Evolutionary conservation across 1,140 invertebrate species (phyloP).

Genomic region (Bombyx mori): DNA sequence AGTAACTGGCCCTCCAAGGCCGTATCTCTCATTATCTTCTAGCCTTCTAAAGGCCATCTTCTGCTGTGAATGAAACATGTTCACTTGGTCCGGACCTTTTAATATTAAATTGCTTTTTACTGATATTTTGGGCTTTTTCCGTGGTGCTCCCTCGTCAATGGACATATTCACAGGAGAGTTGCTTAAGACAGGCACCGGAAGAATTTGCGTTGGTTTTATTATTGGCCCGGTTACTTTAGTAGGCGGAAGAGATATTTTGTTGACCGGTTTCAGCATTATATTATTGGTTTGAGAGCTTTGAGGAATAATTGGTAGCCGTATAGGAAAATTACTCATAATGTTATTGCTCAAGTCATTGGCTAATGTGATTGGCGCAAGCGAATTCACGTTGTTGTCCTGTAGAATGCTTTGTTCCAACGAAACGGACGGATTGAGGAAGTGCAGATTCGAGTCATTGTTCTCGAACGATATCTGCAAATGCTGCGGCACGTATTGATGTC

Average conservation of each 20-base stretch:
- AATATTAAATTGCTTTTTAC: constrained; percentile 68
- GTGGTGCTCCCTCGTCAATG: constrained; percentile 45
- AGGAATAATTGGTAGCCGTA: constrained; percentile 40
- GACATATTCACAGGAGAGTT: constrained; percentile 50
- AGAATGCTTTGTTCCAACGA: constrained; percentile 47
- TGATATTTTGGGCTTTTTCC: constrained; percentile 69
- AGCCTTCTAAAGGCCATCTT: constrained; percentile 59
- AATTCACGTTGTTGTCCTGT: constrained; percentile 41
- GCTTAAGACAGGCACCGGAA: constrained; percentile 52
- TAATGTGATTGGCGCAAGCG: constrained; percentile 33
- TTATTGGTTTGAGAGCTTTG: constrained; percentile 44
- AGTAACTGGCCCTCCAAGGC: constrained; percentile 46
- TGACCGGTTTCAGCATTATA: constrained; percentile 50
- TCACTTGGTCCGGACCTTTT: constrained; percentile 63
- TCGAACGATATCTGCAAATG: constrained; percentile 42
- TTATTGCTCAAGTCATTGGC: constrained; percentile 40
- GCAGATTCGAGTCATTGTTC: constrained; percentile 36
- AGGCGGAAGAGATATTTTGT: constrained; percentile 49
- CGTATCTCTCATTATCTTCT: constrained; percentile 57
- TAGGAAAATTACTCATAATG: constrained; percentile 62
- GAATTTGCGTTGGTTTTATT: constrained; percentile 57
- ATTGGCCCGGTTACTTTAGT: constrained; percentile 55
- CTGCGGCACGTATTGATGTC: constrained; percentile 41
- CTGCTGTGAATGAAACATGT: constrained; percentile 64
- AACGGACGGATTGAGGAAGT: constrained; percentile 44